Conservation (phyloP, 2,888 invertebrate genomes). For the Ormyrus labotus region DNA sequence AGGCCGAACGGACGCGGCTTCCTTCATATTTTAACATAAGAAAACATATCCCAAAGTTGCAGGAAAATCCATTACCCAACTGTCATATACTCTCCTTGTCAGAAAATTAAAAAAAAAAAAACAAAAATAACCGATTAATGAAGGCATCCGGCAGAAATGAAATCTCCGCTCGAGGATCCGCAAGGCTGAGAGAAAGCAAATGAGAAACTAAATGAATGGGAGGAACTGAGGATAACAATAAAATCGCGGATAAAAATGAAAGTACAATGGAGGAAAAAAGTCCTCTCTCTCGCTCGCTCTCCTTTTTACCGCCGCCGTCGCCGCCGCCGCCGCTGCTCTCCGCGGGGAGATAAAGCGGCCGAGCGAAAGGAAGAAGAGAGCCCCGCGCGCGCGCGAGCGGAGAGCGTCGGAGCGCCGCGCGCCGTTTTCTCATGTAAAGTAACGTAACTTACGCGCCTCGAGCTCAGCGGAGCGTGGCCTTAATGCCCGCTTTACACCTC, state of each 20-base stretch:
- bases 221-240: not conserved
- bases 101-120: not conserved
- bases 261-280: not conserved
- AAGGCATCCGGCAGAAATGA: slow-evolving; percentile 11
- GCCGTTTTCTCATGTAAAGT: slow-evolving; percentile 26
- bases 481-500: slow-evolving; percentile 11
- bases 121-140: not conserved
- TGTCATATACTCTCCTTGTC: too few relatives aligned
- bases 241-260: slow-evolving; percentile 2
- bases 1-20: too few relatives aligned
- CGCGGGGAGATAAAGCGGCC: too few relatives aligned
- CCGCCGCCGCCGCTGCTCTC: not conserved
- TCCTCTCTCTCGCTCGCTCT: not conserved
- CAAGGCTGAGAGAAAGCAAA: slow-evolving; percentile 7
- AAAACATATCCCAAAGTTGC: too few relatives aligned
- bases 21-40: too few relatives aligned
- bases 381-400: not conserved
- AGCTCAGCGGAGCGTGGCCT: slow-evolving; percentile 19
- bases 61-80: too few relatives aligned
- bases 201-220: slow-evolving; percentile 16
- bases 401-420: not conserved
- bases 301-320: not conserved
- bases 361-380: not conserved
- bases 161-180: not conserved
- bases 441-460: slow-evolving; percentile 25